Base-by-base conservation (phyloP, 2,888 invertebrate genomes). In the Theretra japonica region DNA sequence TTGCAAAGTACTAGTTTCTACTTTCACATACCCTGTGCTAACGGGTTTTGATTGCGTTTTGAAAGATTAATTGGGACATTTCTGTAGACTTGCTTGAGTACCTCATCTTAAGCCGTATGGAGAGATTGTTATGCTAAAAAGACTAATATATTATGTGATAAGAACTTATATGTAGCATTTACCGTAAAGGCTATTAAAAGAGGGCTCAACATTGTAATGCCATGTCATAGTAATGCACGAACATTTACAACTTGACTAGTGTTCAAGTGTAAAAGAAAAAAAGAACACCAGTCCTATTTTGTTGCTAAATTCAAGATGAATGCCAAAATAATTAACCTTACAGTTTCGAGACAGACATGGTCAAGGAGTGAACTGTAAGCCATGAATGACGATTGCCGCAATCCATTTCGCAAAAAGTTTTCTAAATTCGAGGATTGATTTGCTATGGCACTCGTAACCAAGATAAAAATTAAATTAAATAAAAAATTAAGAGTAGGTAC, bases 321-420 rank as follows among this genome's bases (percentile, higher is more conserved):
- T 56, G 53, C 56, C 53, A 62, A 28, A 62, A 59, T 60, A 50
- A 70, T 60, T 60, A 53, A 70, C 48, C 50, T 60, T 50, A 70
- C 33, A 70, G 48, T 50, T 25, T 30, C 60, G 21, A 30, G 53
- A 53, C 21, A 30, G 50, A 53, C 60, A 48, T 41, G 59, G 50
- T 53, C 30, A 70, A 70, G 30, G 59, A 70, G 60, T 25, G 60
- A 50, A 30, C 70, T 33, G 53, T 50, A 62, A 70, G 60, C 50
- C 50, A 30, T 60, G 70, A 65, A 65, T 65, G 65, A 65, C 70
- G 30, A 62, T 30, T 70, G 60, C 59, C n/a, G 70, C 60, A 60
- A 71, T 57, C 41, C 41, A 71, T 57, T 53, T 5, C 60, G 70
- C 56, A 71, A 62, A 62, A 56, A 65, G 62, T 56, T 57, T 62